Conservation (phyloP, 2,888 invertebrate species). For the Drosophila tripunctata region DNA sequence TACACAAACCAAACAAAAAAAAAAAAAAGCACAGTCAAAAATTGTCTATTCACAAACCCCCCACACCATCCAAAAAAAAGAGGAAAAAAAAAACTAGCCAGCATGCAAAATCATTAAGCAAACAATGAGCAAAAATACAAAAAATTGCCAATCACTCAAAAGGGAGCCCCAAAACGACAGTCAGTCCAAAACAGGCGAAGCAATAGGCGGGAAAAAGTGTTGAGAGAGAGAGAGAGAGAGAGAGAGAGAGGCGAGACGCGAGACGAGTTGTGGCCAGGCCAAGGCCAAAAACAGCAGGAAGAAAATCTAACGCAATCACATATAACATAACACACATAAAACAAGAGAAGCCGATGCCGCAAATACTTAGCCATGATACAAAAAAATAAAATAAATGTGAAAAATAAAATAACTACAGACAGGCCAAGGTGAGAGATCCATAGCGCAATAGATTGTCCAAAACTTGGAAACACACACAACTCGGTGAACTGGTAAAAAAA, state of each 20-base stretch:
- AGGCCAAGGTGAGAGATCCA: constrained; percentile 60
- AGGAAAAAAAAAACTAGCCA: constrained; percentile 11
- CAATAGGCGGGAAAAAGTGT: too few relatives aligned
- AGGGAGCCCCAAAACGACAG: constrained; percentile 26
- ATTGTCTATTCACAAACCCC: constrained; percentile 33
- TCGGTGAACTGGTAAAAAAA: neutral
- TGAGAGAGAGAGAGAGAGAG: neutral
- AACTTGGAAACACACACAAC: neutral
- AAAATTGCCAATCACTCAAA: constrained; percentile 51
- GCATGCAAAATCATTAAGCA: constrained; percentile 68
- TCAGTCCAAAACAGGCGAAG: too few relatives aligned
- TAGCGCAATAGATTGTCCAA: constrained; percentile 16
- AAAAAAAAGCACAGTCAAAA: constrained; percentile 36
- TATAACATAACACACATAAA: constrained; percentile 20
- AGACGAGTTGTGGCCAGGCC: constrained; percentile 49
- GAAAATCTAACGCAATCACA: constrained; percentile 52
- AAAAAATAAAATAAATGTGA: constrained; percentile 1
- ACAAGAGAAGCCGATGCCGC: constrained; percentile 4
- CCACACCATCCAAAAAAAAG: neutral
- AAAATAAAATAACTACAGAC: constrained; percentile 25
- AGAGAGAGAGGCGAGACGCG: neutral
- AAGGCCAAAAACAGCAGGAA: constrained; percentile 73
- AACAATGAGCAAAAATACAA: constrained; percentile 52
- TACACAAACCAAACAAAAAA: constrained; percentile 35
- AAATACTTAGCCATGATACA: constrained; percentile 34